Evolutionary conservation across 2,888 invertebrate species (phyloP), one percentile per base, ranked within the genome.

Genomic region (Dorcus hopei): DNA sequence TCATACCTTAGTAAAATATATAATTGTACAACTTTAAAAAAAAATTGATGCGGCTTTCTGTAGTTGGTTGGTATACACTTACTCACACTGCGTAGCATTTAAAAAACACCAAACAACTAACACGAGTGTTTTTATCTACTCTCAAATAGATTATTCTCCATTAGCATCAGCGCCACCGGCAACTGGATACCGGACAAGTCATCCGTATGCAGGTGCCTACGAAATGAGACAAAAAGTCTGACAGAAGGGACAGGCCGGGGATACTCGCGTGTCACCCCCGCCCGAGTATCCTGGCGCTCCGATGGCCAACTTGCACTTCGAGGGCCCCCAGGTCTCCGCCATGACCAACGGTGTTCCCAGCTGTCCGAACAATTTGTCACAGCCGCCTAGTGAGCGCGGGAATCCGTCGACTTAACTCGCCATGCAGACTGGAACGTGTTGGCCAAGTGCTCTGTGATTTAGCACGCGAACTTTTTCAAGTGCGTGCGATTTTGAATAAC

Each of bases 141-240:
- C 43, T 50, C 49, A 51, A 64, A 63, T 64, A 66, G 66, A 73
- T 63, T 77, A 76, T 77, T 77, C 74, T 68, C 76, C 74, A 72
- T 63, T 76, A 80, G 80, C 80, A 58, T 75, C 80, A 59, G 80
- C 80, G 38, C 80, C 80, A 23, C 78, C 78, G 19, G 59, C 70
- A 6, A 65, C 68, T 43, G 71, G 68, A 61, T 69, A 61, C 56
- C 72, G 74, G 79, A 68, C 68, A 80, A 82, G 73, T 68, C 82
- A 79, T 67, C 81, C 82, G 60, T 89, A 89, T 80, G 89, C 89
- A 64, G 87, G 87, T 70, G 89, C 89, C 60, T 87, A 87, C 80
- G 90, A 89, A 82, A 87, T 90, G 88, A 85, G 88, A 63, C 87
- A 88, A 76, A 89, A 89, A 80, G 88, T 85, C 78, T 85, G 84